Evolutionary conservation across 2,113 vertebrate species (phyloP).

Genomic region (Gavialis gangeticus): DNA sequence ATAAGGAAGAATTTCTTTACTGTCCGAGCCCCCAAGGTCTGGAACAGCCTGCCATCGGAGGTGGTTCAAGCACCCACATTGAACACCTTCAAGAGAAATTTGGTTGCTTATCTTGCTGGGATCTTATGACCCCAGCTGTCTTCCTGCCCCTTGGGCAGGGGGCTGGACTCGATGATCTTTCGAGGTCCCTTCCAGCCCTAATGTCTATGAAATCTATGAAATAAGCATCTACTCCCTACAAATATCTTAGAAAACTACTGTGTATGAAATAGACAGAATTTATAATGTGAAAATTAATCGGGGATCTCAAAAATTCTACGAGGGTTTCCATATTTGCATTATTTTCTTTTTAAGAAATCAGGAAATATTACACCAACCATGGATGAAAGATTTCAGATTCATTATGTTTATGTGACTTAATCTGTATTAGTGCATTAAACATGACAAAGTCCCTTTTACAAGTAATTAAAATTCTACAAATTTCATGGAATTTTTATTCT

Average conservation of each 20-base stretch:
- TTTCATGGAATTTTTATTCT: not conserved
- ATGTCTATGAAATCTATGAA: constrained; percentile 51
- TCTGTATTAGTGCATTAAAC: not conserved
- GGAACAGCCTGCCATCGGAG: too few relatives aligned
- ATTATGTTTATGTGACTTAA: not conserved
- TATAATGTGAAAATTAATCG: constrained; percentile 75
- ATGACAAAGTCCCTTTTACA: not conserved
- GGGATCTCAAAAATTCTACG: constrained; percentile 72
- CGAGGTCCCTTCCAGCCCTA: not conserved
- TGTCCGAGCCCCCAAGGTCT: too few relatives aligned
- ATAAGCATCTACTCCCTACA: not conserved
- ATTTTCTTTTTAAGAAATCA: not conserved
- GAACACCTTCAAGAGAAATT: too few relatives aligned
- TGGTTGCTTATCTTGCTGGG: too few relatives aligned
- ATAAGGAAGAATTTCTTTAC: too few relatives aligned
- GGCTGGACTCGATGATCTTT: too few relatives aligned
- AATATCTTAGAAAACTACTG: constrained; percentile 67
- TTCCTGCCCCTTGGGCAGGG: too few relatives aligned
- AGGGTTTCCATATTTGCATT: constrained; percentile 62
- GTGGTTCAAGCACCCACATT: too few relatives aligned
- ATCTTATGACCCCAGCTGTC: too few relatives aligned
- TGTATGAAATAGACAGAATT: constrained; percentile 74
- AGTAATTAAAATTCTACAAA: not conserved
- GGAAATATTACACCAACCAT: rapidly evolving
- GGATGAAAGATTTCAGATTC: not conserved